phyloP scores from a whole-genome alignment of 2,113 vertebrate species.

The Erythrolamprus reginae region DNA sequence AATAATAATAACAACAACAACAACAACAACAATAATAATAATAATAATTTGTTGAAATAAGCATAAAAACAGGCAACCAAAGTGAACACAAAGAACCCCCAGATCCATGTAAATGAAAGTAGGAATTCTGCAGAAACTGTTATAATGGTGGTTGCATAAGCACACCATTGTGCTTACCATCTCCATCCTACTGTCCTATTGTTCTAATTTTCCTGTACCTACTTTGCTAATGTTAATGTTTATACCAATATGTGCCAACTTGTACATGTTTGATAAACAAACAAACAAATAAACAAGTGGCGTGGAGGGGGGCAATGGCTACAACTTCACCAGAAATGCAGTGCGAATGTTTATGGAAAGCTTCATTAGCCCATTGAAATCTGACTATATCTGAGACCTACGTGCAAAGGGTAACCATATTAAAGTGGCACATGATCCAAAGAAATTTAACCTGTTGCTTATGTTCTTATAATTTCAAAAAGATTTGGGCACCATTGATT shows the following conservation, averaged over 20 bases:
- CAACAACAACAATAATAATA: no score
- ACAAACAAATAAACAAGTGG: conserved; percentile 56
- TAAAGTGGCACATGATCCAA: not conserved
- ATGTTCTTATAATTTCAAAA: not conserved
- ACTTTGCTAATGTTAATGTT: no score
- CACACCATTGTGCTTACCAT: no score
- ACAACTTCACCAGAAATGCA: conserved; percentile 41
- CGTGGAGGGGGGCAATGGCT: conserved; percentile 27
- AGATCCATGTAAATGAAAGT: conserved; percentile 42
- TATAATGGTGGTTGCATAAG: no score
- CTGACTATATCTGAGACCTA: conserved; percentile 47
- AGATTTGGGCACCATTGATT: not conserved
- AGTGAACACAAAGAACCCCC: conserved; percentile 51
- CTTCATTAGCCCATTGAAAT: conserved; percentile 38
- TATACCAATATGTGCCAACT: no score
- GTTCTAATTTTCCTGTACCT: no score
- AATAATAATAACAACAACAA: no score
- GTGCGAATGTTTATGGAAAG: conserved; percentile 51
- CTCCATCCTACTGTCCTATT: no score
- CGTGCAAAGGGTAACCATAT: conserved; percentile 47
- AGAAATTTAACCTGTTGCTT: not conserved
- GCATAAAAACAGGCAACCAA: conserved; percentile 53
- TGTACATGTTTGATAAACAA: no score
- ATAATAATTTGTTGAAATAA: conserved; percentile 63
- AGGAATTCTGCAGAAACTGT: conserved; percentile 53